These are phyloP conservation scores for Danio kyathit DNA, from an alignment of 2,797 vertebrate genomes.

Conservation along the genomic window DNA sequence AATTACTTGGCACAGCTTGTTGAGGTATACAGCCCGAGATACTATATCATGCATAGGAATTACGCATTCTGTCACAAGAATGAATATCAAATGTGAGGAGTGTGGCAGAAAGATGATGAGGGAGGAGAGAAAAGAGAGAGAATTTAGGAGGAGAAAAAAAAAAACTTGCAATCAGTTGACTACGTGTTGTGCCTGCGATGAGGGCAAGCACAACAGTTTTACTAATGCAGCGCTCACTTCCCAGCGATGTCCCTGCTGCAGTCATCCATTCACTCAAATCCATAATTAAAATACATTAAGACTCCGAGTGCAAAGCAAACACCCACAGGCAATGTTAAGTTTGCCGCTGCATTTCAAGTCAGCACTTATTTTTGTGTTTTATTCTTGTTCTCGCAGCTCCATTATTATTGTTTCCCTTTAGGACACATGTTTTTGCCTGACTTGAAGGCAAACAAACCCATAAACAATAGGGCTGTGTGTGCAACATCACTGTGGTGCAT, in stretches of 20 bases:
- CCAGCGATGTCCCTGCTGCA: constrained; percentile 56
- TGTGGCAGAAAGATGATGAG: not conserved
- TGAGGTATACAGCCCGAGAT: constrained; percentile 36
- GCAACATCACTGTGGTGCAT: not conserved
- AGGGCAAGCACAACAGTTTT: not conserved
- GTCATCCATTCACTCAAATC: constrained; percentile 64
- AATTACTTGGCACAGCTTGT: constrained; percentile 44
- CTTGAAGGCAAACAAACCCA: not conserved
- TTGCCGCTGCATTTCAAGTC: constrained; percentile 65
- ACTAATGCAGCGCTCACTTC: constrained; percentile 19
- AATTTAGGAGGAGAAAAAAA: not conserved
- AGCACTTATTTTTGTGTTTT: constrained; percentile 69
- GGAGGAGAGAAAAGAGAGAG: not conserved
- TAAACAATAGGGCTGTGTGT: not conserved
- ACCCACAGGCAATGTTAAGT: constrained; percentile 66
- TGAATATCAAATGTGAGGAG: constrained; percentile 10
- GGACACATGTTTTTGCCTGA: not conserved
- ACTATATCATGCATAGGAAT: constrained; percentile 45
- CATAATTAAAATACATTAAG: constrained; percentile 75
- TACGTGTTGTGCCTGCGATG: constrained; percentile 22
- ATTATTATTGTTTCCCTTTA: not conserved
- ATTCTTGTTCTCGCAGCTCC: constrained; percentile 65
- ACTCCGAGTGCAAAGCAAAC: constrained; percentile 69
- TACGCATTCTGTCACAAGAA: constrained; percentile 30
- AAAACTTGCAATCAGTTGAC: constrained; percentile 8